A percentile compares a stretch with the other conserved stretches of the same genome.
phyloP scores from a whole-genome alignment of 23 tunicate genomes.

The Styela plicata region DNA sequence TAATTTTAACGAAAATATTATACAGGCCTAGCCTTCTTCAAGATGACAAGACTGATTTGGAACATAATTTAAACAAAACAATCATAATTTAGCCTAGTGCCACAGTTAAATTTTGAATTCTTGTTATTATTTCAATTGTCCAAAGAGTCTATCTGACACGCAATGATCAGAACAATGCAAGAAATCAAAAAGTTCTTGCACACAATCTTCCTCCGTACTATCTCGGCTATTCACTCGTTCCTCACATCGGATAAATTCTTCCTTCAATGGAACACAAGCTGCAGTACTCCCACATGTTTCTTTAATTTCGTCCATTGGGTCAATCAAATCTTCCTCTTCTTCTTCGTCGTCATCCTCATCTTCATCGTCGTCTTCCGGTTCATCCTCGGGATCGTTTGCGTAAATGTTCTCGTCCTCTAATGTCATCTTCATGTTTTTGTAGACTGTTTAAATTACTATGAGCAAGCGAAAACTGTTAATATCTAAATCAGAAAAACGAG shows the following conservation, averaged over 20 bases:
- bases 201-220: conserved; percentile 77
- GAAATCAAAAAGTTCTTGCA: conserved; percentile 84
- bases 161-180: conserved; percentile 83
- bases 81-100: no score
- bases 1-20: no score
- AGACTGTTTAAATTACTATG: no score
- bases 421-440: conserved; percentile 22
- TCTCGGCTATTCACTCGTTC: conserved; percentile 61
- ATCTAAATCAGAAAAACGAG: no score
- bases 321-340: conserved; percentile 23
- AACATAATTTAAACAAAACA: no score
- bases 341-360: conserved; percentile 7
- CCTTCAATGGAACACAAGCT: conserved; percentile 37
- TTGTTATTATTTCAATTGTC: neutral
- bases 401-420: neutral
- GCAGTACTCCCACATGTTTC: conserved; percentile 38
- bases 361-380: conserved; percentile 14
- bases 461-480: no score
- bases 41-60: no score
- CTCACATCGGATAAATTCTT: conserved; percentile 56
- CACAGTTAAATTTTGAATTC: no score
- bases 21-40: no score
- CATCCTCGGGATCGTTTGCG: conserved; percentile 17
- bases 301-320: conserved; percentile 57
- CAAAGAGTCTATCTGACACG: conserved; percentile 21